Evolutionary conservation across 2,888 invertebrate species (phyloP).

Genomic region (Marronus borbonicus): DNA sequence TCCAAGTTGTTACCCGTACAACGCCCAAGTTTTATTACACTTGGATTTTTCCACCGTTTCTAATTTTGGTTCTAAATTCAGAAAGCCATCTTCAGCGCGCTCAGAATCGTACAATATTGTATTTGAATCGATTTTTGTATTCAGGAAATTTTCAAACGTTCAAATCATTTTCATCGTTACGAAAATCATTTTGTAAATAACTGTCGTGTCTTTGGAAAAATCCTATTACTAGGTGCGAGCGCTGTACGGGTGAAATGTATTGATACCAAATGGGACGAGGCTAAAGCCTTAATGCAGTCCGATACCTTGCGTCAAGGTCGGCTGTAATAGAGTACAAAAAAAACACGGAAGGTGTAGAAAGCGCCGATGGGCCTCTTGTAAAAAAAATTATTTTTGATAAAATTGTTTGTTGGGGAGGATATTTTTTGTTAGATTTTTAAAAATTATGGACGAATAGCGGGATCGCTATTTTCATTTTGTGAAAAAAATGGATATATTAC

Average conservation of each 20-base stretch:
- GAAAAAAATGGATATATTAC: slow-evolving; percentile 72
- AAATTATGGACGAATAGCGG: slow-evolving; percentile 66
- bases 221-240: slow-evolving; percentile 61
- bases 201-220: slow-evolving; percentile 54
- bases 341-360: slow-evolving; percentile 70
- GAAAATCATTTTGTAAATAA: slow-evolving; percentile 56
- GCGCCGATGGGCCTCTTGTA: slow-evolving; percentile 64
- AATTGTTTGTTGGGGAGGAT: slow-evolving; percentile 75
- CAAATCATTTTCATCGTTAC: neutral
- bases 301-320: slow-evolving; percentile 68
- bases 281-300: slow-evolving; percentile 62
- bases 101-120: no score
- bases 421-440: slow-evolving; percentile 74
- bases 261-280: slow-evolving; percentile 65
- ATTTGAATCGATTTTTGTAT: no score
- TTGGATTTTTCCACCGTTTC: slow-evolving; percentile 34
- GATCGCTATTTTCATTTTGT: slow-evolving; percentile 70
- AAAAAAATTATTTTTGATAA: slow-evolving; percentile 80
- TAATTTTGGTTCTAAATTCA: no score
- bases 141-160: no score
- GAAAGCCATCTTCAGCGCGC: no score
- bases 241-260: slow-evolving; percentile 61
- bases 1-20: slow-evolving; percentile 55
- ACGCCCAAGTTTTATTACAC: slow-evolving; percentile 48
- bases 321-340: slow-evolving; percentile 69